Evolutionary conservation across 2,888 invertebrate species (phyloP), one percentile per base, ranked within the genome.

Genomic region (Trichopria drosophilae): DNA sequence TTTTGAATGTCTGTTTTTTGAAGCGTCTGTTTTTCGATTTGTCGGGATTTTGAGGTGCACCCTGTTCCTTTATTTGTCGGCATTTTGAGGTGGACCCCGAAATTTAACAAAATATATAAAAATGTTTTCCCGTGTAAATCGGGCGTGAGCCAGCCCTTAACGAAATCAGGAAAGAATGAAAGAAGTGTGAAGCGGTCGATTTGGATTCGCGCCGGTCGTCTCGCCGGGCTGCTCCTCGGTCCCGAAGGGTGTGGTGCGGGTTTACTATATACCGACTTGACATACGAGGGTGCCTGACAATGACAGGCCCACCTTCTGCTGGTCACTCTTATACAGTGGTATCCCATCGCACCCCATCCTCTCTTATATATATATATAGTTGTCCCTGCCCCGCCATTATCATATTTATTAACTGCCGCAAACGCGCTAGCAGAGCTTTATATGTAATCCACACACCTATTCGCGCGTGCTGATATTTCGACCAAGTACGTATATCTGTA

Each of bases 361-460:
- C 26, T 41, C 39, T 44, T 51, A 42, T 20, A 35, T 43, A 48
- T 43, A 42, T 36, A 41, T 43, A 52, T 53, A 46, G 37, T 48
- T 39, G 40, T 47, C 54, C 53, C 55, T 50, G 57, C 52, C 60
- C 57, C 65, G 64, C 68, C 65, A 75, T 75, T 75, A 75, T 74
- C 73, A 75, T 75, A 75, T 74, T 74, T 74, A 74, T 75, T 73
- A 75, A 73, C 72, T 71, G 71, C 65, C 64, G 68, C 65, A 54
- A 62, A 58, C 56, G 62, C 64, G 67, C 66, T 72, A n/a, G n/a
- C n/a, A n/a, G n/a, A n/a, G n/a, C n/a, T 72, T 73, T 69, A 72
- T 68, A 67, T 67, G 31, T 49, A 44, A 46, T 53, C 36, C 28
- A 23, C 19, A 70, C 71, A 73, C 73, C 72, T 68, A 70, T 69